Percentiles rank a stretch among this genome's conserved stretches.
phyloP scores from a whole-genome alignment of 1,140 invertebrate genomes.

The Helicorthomorpha holstii region DNA sequence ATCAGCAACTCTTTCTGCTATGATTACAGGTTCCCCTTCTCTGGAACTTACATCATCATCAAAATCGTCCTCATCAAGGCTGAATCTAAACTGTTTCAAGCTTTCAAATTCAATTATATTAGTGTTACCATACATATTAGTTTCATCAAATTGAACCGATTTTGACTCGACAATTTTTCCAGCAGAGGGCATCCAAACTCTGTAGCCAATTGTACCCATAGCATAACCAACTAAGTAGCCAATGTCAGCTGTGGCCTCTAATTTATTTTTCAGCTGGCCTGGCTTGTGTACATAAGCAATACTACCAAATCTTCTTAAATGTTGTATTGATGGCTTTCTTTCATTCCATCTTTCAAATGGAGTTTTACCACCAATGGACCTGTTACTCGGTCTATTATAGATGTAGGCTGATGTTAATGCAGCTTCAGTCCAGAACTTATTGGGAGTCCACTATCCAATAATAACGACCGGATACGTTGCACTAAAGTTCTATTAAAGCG shows the following conservation, averaged over 20 bases:
- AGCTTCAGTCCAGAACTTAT: background rate
- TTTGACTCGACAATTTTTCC: no score
- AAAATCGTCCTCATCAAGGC: no score
- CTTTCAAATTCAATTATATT: no score
- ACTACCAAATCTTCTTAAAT: constrained; percentile 31
- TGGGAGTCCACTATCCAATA: constrained; percentile 1
- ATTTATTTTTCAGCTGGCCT: background rate
- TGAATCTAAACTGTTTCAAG: no score
- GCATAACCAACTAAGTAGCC: background rate
- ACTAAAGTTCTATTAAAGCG: constrained; percentile 24
- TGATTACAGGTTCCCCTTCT: no score
- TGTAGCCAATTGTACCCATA: no score
- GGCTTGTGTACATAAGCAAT: constrained; percentile 15
- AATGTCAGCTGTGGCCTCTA: background rate
- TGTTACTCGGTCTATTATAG: constrained; percentile 26
- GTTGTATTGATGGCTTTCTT: constrained; percentile 27
- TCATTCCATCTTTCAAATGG: constrained; percentile 25
- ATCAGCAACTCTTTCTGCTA: no score
- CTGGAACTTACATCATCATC: no score
- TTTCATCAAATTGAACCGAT: no score
- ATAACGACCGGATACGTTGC: background rate
- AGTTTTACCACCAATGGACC: constrained; percentile 21
- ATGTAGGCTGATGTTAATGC: constrained; percentile 20
- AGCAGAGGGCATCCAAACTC: no score
- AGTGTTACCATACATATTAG: no score